Evolutionary conservation across 2,113 vertebrate genomes (phyloP), one percentile per base, ranked within the genome.

Genomic region (Alectura lathami): DNA sequence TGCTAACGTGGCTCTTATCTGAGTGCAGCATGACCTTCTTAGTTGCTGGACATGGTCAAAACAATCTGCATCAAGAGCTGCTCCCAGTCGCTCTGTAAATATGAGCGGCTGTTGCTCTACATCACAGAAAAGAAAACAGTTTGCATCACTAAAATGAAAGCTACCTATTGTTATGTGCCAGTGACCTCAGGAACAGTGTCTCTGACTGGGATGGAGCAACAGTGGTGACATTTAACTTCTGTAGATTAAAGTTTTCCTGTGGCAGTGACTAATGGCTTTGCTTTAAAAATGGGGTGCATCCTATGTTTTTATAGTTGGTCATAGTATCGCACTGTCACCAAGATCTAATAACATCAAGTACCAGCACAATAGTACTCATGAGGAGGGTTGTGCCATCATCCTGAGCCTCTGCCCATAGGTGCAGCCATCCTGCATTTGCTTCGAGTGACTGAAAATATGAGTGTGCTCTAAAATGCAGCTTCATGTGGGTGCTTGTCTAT

Each of bases 271-370:
- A 40, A 89, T 69, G 36, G 59, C 34, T 85, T 77, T 64, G 42
- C 73, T 93, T 83, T 72, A 72, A 86, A 88, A 90, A 75, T 62
- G 4, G 79, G 57, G 16, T 54, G 68, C 18, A 30, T 79, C 4
- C 3, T 83, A 32, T 64, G 56, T 90, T 96, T 93, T 89, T 91
- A 27, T 86, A 79, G 68, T 59, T 93, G 83, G 83, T 93, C 73
- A 84, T 36, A 69, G 90, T 93, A 64, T 81, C 10, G 1, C 36
- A 24, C 48, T 96, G 78, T 93, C 92, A 89, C 60, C 32, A 42
- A 69, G 73, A 66, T 83, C 42, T 91, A 93, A 63, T 76, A 89
- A 94, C 59, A 30, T 40, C 50, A 78, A 54, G 94, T 94, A 82
- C 45, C 38, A 24, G 29, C 56, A 30, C 53, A 54, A 83, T 66